These are phyloP conservation scores for Loxodonta africana DNA, from an alignment of 2,113 vertebrate species.

Conservation along the genomic window DNA sequence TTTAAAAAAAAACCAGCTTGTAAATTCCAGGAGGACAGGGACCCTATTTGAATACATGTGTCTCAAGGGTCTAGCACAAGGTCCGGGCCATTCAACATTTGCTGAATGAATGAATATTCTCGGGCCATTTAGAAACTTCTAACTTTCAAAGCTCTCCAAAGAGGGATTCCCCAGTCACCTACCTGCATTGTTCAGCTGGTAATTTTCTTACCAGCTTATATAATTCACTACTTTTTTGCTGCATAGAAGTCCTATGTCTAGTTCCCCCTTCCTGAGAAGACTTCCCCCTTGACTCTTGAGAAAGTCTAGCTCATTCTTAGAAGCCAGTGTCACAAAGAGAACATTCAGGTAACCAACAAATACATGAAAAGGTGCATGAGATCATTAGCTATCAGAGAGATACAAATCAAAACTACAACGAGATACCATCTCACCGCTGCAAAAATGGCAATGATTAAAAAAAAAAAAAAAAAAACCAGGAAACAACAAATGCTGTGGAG, in stretches of 20 bases:
- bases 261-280: background rate
- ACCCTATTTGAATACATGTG: background rate
- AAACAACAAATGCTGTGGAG: too few relatives aligned
- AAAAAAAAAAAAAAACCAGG: too few relatives aligned
- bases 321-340: background rate
- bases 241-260: background rate
- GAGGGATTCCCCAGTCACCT: background rate
- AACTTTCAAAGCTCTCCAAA: constrained; percentile 18
- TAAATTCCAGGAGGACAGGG: background rate
- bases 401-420: too few relatives aligned
- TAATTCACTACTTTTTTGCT: constrained; percentile 25
- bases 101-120: constrained; percentile 16
- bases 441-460: too few relatives aligned
- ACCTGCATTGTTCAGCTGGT: background rate
- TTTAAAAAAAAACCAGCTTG: background rate
- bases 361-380: too few relatives aligned
- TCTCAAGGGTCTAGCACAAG: background rate
- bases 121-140: background rate
- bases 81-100: background rate
- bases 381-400: too few relatives aligned
- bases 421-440: too few relatives aligned
- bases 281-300: background rate
- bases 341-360: too few relatives aligned
- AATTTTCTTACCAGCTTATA: background rate
- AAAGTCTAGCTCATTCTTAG: background rate